phyloP scores from a whole-genome alignment of 2,888 invertebrate genomes.

The Trachelus stipa region DNA sequence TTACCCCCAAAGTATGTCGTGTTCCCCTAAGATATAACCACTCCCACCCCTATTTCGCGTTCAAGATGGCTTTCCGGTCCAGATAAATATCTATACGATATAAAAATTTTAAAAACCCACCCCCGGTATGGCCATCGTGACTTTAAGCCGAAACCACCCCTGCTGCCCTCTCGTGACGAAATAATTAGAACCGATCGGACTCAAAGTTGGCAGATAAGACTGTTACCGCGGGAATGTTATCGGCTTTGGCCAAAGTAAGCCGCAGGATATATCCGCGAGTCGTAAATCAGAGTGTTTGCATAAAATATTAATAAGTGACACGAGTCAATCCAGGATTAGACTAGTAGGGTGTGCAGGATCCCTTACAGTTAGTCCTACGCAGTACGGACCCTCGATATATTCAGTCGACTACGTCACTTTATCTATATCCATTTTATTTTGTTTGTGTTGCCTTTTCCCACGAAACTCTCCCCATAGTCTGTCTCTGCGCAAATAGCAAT shows the following conservation, averaged over 20 bases:
- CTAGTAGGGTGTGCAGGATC: conserved; percentile 30
- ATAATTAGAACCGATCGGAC: neutral
- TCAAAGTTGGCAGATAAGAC: neutral
- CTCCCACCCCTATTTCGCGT: neutral
- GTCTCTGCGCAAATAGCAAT: conserved; percentile 61
- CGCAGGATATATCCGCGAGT: conserved; percentile 25
- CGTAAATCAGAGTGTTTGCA: conserved; percentile 65
- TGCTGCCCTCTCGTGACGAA: neutral
- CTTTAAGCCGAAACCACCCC: neutral
- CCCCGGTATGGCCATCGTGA: neutral
- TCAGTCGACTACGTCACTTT: conserved; percentile 48
- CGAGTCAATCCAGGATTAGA: conserved; percentile 66
- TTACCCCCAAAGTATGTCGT: neutral
- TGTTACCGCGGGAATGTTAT: neutral
- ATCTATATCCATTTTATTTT: conserved; percentile 65
- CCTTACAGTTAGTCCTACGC: neutral
- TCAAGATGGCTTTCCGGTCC: neutral
- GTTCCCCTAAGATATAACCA: neutral
- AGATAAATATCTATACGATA: neutral
- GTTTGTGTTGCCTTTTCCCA: conserved; percentile 65
- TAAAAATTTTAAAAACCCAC: neutral
- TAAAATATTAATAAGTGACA: conserved; percentile 67
- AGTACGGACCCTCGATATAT: neutral
- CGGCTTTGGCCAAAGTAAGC: neutral
- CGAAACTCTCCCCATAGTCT: conserved; percentile 38